Conservation (phyloP, 2,113 vertebrate genomes). For the Uria lomvia region DNA sequence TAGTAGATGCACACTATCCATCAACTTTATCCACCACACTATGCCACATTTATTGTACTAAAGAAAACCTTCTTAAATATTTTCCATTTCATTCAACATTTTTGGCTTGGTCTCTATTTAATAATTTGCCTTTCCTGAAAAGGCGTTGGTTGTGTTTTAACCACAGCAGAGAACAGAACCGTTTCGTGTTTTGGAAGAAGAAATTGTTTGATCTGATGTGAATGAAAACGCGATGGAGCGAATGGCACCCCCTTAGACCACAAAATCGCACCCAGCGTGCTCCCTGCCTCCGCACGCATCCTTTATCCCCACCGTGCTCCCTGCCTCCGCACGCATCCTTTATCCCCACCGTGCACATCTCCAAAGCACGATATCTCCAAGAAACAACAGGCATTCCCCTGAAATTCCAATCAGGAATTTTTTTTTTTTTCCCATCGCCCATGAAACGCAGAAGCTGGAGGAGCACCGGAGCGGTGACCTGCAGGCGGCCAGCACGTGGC, state of each 20-base stretch:
- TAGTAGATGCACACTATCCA: neutral
- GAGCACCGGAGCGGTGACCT: neutral
- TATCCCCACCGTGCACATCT: neutral
- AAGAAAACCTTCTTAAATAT: neutral
- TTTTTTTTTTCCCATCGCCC: neutral
- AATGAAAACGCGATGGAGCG: neutral
- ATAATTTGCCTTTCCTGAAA: neutral
- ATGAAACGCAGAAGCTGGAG: neutral
- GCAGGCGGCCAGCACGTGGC: neutral
- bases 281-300: neutral
- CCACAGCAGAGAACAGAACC: neutral
- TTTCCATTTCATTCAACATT: conserved; percentile 11
- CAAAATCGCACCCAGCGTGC: neutral
- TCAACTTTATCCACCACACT: neutral
- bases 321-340: neutral
- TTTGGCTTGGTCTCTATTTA: neutral
- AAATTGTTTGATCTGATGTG: neutral
- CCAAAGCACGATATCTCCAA: neutral
- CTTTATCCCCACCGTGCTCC: neutral
- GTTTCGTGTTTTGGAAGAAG: neutral
- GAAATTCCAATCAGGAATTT: neutral
- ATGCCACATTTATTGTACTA: neutral
- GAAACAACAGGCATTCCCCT: neutral
- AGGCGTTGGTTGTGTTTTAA: neutral
- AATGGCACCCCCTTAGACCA: neutral